Percentiles rank a stretch among this genome's conserved stretches.
phyloP scores from a whole-genome alignment of 2,888 invertebrate genomes.

The Crematogaster levior region DNA sequence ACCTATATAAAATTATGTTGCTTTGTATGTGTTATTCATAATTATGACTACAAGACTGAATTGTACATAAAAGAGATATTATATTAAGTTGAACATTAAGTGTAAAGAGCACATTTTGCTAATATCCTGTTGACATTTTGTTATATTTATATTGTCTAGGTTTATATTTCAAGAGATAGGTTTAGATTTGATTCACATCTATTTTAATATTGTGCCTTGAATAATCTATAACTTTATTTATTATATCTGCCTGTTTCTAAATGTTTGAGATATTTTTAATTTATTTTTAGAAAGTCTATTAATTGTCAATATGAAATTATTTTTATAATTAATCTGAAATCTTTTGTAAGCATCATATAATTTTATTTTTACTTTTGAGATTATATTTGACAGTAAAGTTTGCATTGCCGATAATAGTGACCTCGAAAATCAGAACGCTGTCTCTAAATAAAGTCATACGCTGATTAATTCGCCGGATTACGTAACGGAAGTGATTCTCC shows the following conservation, averaged over 20 bases:
- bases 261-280: not conserved
- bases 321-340: too few species aligned
- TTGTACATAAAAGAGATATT: not conserved
- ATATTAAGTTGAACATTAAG: slow-evolving; percentile 2
- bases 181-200: not conserved
- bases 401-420: not conserved
- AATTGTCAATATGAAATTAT: too few species aligned
- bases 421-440: not conserved
- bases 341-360: not conserved
- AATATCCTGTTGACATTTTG: slow-evolving; percentile 13
- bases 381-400: not conserved
- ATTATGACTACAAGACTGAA: not conserved
- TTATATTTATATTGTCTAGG: too few species aligned
- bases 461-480: slow-evolving; percentile 35
- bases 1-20: slow-evolving; percentile 22
- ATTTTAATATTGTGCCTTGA: not conserved
- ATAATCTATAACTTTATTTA: not conserved
- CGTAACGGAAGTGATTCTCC: slow-evolving; percentile 46
- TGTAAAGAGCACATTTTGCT: not conserved
- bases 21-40: not conserved
- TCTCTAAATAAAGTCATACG: slow-evolving; percentile 22
- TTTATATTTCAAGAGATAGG: not conserved
- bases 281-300: not conserved
- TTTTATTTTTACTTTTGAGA: not conserved
- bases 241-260: not conserved